Percentiles rank a stretch among this genome's conserved stretches.
Conservation (phyloP, 2,797 vertebrate genomes). For the Buceros bicornis region DNA sequence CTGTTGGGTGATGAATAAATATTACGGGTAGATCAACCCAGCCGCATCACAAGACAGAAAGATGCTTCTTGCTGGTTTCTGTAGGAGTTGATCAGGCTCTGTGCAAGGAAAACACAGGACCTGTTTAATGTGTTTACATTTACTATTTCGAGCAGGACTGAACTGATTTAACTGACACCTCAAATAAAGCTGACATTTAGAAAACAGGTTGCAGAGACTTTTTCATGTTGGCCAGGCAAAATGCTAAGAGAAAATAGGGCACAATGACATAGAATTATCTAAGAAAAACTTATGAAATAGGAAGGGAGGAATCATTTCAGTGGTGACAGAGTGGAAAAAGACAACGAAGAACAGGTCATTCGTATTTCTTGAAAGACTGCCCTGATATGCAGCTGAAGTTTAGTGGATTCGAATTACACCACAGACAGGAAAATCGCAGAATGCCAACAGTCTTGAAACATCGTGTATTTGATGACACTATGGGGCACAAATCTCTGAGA, state of each 20-base stretch:
- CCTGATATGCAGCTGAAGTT: background rate
- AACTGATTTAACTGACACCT: constrained; percentile 13
- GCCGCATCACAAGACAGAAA: background rate
- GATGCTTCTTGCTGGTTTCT: constrained; percentile 12
- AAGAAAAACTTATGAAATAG: background rate
- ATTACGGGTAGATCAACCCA: background rate
- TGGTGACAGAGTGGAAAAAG: background rate
- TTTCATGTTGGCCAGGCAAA: background rate
- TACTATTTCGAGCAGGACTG: constrained; percentile 37
- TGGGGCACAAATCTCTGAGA: background rate
- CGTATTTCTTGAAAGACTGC: background rate
- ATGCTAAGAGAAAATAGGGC: background rate
- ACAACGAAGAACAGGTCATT: background rate
- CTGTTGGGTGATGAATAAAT: background rate
- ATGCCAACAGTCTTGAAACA: background rate
- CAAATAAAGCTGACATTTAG: constrained; percentile 44
- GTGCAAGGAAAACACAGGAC: constrained; percentile 4
- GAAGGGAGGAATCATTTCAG: background rate
- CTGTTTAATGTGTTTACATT: background rate
- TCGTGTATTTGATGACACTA: background rate
- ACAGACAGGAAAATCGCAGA: background rate
- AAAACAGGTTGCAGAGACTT: constrained; percentile 22
- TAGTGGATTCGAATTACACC: background rate
- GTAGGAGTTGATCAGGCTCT: background rate
- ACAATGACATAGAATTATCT: background rate